Evolutionary conservation across 2,797 vertebrate genomes (phyloP).

Genomic region (Propithecus perrieri): DNA sequence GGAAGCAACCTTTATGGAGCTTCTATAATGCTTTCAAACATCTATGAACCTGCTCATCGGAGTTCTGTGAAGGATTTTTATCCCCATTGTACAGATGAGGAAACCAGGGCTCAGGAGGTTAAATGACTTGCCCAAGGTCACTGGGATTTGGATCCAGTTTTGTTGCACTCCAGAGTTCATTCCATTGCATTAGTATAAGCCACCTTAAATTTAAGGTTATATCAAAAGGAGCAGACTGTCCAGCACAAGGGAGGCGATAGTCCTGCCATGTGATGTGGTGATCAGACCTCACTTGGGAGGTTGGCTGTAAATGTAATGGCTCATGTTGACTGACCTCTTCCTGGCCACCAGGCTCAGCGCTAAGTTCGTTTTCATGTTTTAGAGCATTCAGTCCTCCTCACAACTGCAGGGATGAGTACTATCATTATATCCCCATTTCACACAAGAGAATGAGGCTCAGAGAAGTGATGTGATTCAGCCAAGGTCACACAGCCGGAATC

Average conservation of each 20-base stretch:
- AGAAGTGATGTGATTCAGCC: not conserved
- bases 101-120: not conserved
- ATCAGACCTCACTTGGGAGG: not conserved
- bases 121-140: not conserved
- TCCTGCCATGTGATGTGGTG: not conserved
- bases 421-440: not conserved
- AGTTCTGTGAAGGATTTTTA: not conserved
- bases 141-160: not conserved
- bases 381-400: not conserved
- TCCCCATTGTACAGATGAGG: not conserved
- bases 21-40: not conserved
- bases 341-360: not conserved
- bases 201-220: not conserved
- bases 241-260: not conserved
- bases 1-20: not conserved
- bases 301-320: not conserved
- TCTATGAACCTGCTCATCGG: not conserved
- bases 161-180: not conserved
- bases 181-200: not conserved
- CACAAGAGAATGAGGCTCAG: not conserved
- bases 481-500: not conserved
- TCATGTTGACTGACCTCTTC: not conserved
- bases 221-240: not conserved
- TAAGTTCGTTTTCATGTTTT: not conserved
- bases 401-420: not conserved